These are phyloP conservation scores for Drosophila prosaltans DNA, from an alignment of 1,140 invertebrate genomes.

Conservation along the genomic window DNA sequence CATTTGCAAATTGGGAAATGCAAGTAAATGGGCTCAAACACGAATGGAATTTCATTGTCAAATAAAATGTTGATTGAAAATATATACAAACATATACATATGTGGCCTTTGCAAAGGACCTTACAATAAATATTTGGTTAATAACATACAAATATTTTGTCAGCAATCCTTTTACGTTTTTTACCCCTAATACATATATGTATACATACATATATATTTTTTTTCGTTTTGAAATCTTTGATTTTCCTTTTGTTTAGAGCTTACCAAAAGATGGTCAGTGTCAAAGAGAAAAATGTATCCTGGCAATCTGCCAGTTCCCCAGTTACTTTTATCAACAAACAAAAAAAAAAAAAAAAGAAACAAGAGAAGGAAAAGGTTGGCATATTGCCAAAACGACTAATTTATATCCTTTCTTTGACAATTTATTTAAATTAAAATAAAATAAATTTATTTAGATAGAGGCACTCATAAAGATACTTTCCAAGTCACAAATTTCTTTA, in stretches of 20 bases:
- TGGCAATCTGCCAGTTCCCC: constrained; percentile 27
- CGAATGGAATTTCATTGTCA: constrained; percentile 13
- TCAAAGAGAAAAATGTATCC: constrained; percentile 28
- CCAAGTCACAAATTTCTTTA: too few species aligned
- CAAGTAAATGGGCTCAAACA: neutral
- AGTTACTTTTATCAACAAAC: neutral
- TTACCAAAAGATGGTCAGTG: neutral
- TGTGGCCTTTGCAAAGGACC: neutral
- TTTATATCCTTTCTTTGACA: neutral
- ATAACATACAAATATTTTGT: constrained; percentile 10
- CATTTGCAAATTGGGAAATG: neutral
- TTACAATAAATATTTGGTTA: constrained; percentile 3
- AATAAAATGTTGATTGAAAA: neutral
- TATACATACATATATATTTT: too few species aligned
- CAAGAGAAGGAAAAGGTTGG: neutral
- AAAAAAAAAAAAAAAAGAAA: neutral
- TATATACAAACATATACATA: neutral
- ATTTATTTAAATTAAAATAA: too few species aligned
- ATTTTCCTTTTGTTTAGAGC: constrained; percentile 19
- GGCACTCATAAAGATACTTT: too few species aligned
- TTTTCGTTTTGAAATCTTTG: constrained; percentile 12
- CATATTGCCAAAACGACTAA: neutral
- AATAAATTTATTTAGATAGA: too few species aligned
- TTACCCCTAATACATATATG: neutral
- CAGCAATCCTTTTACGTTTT: constrained; percentile 1